Evolutionary conservation across 1,140 invertebrate genomes (phyloP), one percentile per base, ranked within the genome.

Genomic region (Coenobita brevimanus): DNA sequence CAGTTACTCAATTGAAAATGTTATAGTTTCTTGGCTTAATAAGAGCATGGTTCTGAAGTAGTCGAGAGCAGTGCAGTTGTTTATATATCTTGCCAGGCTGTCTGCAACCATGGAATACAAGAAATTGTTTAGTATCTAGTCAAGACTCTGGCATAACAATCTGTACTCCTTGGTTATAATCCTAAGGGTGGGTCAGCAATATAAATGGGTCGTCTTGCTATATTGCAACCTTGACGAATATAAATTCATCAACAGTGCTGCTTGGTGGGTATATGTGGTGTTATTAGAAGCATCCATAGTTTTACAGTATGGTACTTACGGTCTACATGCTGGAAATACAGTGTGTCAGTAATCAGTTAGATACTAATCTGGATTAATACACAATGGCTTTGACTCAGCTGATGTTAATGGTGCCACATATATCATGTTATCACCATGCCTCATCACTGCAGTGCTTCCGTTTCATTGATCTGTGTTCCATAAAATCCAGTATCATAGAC

Each of bases 81-180:
- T 67, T 87, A 75, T 86, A 79, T 69, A 50, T 57, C 67, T 80
- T 81, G 78, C 76, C 85, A 87, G 73, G 67, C 85, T 81, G 76
- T 87, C 76, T 87, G 43, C 62, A 81, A 71, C 24, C 76, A 87
- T 46, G 85, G 85, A 80, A 86, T 60, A 87, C 85, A 60, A 78
- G 76, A 76, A 76, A 80, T 79, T 71, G 67, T 87, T 87, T 87
- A 76, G 85, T 87, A 87, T 87, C 85, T 87, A 87, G 85, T 87
- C 85, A 87, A 87, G 64, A 80, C 71, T 80, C 62, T 46, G 38
- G 75, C 30, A 87, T 21, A 87, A 57, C 60, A 87, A 36, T 67
- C 50, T 41, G 50, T 50, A 76, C 71, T 75, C 69, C 81, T 43
- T 38, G 38, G 69, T 84, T 75, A 13, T 62, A 43, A 71, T 36